phyloP scores from a whole-genome alignment of 2,113 vertebrate genomes.

The Axis porcinus region DNA sequence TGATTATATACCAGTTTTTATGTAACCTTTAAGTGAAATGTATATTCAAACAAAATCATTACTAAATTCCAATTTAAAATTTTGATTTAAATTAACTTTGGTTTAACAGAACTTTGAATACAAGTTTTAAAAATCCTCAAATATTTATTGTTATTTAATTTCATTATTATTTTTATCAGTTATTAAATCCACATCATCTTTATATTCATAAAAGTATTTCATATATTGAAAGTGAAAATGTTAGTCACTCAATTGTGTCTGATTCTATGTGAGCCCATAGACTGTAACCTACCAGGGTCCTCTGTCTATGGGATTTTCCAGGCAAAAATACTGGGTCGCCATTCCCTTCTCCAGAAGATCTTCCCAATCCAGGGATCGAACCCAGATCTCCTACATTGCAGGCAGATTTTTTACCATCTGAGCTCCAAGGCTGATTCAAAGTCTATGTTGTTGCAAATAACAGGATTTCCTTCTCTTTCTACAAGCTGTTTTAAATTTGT shows the following conservation, averaged over 20 bases:
- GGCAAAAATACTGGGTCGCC: neutral
- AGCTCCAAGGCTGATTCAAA: neutral
- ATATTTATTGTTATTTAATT: conserved; percentile 54
- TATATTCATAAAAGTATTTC: neutral
- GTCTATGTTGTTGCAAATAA: neutral
- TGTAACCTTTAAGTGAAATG: conserved; percentile 45
- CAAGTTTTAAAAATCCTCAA: neutral
- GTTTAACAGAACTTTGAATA: conserved; percentile 4
- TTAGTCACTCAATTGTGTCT: neutral
- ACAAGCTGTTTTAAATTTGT: neutral
- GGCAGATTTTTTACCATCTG: neutral
- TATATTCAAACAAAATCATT: conserved; percentile 48
- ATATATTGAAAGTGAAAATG: neutral
- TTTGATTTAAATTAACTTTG: conserved; percentile 58
- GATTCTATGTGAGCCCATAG: neutral
- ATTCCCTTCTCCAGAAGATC: neutral
- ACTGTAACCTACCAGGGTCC: neutral
- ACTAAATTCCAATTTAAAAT: conserved; percentile 53
- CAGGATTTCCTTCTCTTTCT: neutral
- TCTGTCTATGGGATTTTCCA: neutral
- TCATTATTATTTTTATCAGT: conserved; percentile 47
- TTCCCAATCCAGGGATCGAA: neutral
- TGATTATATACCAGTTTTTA: conserved; percentile 65
- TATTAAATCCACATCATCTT: neutral
- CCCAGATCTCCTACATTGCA: neutral